Percentiles rank a stretch among this genome's conserved stretches.
Evolutionary conservation across 1,140 invertebrate genomes (phyloP).

Genomic region (Drosophila biarmipes): DNA sequence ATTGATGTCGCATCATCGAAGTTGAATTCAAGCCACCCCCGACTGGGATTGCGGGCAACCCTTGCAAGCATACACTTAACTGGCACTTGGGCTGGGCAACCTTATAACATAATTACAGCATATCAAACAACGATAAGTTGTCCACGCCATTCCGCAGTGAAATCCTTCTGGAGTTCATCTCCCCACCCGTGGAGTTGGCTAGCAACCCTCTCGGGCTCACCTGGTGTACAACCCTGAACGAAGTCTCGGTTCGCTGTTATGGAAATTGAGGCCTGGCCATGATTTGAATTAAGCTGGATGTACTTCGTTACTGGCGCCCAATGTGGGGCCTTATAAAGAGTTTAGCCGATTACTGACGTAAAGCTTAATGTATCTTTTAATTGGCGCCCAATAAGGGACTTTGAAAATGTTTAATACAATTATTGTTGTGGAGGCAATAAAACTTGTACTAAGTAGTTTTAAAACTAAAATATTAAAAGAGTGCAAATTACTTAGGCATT

Average conservation of each 20-base stretch:
- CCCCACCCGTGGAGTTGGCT: conserved; percentile 4
- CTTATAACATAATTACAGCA: conserved; percentile 81
- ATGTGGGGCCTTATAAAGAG: neutral
- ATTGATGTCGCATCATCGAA: conserved; percentile 51
- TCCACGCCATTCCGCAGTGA: neutral
- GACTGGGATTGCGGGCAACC: conserved; percentile 8
- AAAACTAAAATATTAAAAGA: too few species aligned
- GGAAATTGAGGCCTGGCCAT: conserved; percentile 2
- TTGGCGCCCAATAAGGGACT: too few species aligned
- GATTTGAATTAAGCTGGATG: neutral
- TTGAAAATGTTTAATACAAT: too few species aligned
- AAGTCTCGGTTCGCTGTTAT: neutral
- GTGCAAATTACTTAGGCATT: too few species aligned
- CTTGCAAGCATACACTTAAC: conserved; percentile 55
- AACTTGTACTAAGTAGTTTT: too few species aligned
- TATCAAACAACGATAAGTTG: conserved; percentile 71
- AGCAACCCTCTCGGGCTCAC: conserved; percentile 46
- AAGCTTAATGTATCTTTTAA: too few species aligned
- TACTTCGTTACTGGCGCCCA: conserved; percentile 8
- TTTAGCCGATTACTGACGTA: too few species aligned
- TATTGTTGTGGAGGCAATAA: too few species aligned
- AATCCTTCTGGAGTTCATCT: conserved; percentile 8
- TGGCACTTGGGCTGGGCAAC: conserved; percentile 63
- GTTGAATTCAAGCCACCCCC: conserved; percentile 33
- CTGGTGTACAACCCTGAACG: conserved; percentile 23